Evolutionary conservation across 2,113 vertebrate species (phyloP).

Genomic region (Heliornis fulica): DNA sequence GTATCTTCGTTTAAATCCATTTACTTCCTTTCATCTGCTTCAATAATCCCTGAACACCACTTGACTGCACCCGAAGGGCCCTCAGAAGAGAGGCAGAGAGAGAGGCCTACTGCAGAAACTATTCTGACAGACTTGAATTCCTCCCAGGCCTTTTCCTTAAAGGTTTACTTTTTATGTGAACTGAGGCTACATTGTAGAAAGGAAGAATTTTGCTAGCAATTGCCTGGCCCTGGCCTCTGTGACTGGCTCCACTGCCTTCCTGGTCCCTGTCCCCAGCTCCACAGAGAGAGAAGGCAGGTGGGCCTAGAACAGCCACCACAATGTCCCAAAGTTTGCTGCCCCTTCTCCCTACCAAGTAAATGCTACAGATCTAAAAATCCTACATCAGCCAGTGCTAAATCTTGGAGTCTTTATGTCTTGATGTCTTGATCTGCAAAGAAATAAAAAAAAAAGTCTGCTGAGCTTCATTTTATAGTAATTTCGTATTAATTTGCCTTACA

Average conservation of each 20-base stretch:
- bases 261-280: not conserved
- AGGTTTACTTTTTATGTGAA: not conserved
- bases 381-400: not conserved
- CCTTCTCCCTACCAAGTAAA: not conserved
- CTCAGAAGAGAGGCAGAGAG: not conserved
- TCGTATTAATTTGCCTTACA: not conserved
- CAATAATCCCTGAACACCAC: not conserved
- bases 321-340: not conserved
- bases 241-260: not conserved
- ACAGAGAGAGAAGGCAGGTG: not conserved
- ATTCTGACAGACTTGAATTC: not conserved
- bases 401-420: not conserved
- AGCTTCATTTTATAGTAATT: not conserved
- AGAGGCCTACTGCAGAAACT: not conserved
- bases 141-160: not conserved
- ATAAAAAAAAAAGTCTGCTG: not conserved
- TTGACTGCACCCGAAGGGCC: constrained; percentile 22
- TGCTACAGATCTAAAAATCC: not conserved
- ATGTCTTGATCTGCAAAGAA: not conserved
- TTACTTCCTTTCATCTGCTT: not conserved
- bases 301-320: not conserved
- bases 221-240: not conserved
- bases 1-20: not conserved
- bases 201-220: not conserved
- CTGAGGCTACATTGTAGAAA: not conserved